Conservation (phyloP, 2,888 invertebrate genomes). For the Yponomeuta plumbellus region DNA sequence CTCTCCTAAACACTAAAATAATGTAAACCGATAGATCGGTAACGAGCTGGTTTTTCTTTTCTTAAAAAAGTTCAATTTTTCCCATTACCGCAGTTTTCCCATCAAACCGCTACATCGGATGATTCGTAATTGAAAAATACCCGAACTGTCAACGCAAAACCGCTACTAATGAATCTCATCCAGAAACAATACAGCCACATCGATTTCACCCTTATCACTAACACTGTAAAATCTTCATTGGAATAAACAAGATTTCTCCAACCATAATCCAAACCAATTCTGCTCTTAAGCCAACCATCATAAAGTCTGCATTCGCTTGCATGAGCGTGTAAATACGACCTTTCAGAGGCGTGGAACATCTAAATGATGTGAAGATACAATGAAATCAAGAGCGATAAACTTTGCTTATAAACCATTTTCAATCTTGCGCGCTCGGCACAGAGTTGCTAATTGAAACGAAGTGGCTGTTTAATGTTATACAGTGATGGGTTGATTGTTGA, state of each 20-base stretch:
- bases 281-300: background rate
- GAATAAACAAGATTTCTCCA: background rate
- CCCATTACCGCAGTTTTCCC: background rate
- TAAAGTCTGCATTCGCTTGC: background rate
- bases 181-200: background rate
- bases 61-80: too few species aligned
- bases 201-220: background rate
- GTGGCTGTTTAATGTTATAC: conserved; percentile 19
- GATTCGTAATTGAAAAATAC: background rate
- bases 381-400: conserved; percentile 52
- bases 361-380: conserved; percentile 57
- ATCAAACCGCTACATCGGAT: background rate
- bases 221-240: conserved; percentile 28
- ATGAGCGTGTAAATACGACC: conserved; percentile 29
- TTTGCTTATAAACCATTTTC: conserved; percentile 37
- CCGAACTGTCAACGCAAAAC: background rate
- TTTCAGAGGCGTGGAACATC: conserved; percentile 29
- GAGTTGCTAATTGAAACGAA: conserved; percentile 30
- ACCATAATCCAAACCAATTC: background rate
- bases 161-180: background rate
- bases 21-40: too few species aligned
- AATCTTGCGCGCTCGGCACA: conserved; percentile 34
- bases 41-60: too few species aligned
- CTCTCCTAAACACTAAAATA: too few species aligned
- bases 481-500: background rate